These are phyloP conservation scores for Peromyscus leucopus DNA, from an alignment of 2,113 vertebrate genomes.

Conservation along the genomic window DNA sequence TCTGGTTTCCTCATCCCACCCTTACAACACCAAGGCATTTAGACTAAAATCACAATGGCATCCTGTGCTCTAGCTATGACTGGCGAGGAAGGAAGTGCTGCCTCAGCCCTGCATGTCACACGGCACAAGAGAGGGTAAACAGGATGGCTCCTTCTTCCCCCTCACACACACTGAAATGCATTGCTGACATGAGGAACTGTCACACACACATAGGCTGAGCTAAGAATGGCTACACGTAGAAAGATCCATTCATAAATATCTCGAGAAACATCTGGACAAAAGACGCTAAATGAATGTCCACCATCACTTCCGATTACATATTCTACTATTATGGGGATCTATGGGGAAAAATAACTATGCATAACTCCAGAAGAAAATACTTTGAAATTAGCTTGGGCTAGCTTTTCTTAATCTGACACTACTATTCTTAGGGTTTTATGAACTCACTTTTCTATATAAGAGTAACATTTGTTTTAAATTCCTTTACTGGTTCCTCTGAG, in stretches of 20 bases:
- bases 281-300: neutral
- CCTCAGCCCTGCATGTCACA: neutral
- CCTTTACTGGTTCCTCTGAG: conserved; percentile 44
- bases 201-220: neutral
- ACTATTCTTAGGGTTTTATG: conserved; percentile 56
- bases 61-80: neutral
- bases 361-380: conserved; percentile 36
- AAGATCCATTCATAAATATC: neutral
- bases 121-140: neutral
- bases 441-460: conserved; percentile 69
- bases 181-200: neutral
- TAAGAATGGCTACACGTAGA: neutral
- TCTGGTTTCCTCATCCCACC: neutral
- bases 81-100: conserved; percentile 55
- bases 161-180: neutral
- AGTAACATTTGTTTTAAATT: conserved; percentile 75
- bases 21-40: neutral
- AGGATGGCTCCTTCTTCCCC: conserved; percentile 26
- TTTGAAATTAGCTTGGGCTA: conserved; percentile 67
- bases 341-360: neutral
- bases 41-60: conserved; percentile 34
- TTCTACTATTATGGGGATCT: neutral
- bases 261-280: conserved; percentile 29
- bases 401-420: conserved; percentile 32
- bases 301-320: neutral